Conservation (phyloP, 2,888 invertebrate genomes). For the Pocota personata region DNA sequence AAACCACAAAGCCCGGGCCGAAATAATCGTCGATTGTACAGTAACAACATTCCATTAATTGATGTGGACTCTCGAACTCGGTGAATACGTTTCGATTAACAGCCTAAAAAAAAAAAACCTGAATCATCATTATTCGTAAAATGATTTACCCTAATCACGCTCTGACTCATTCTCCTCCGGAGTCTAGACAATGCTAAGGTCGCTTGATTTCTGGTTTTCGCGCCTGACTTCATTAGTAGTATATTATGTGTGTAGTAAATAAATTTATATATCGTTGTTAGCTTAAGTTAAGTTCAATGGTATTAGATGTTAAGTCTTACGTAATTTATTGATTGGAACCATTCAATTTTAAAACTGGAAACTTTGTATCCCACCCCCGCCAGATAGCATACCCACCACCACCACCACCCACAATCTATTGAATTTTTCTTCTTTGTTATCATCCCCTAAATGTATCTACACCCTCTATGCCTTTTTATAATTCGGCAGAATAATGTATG, state of each 20-base stretch:
- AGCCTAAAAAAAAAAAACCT: slow-evolving; percentile 20
- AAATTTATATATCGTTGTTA: slow-evolving; percentile 1
- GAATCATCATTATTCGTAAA: slow-evolving; percentile 54
- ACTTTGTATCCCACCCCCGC: neutral
- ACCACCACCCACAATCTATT: slow-evolving; percentile 3
- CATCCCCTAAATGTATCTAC: neutral
- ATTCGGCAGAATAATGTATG: neutral
- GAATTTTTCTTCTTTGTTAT: neutral
- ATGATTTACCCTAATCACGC: slow-evolving; percentile 3
- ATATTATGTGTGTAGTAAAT: neutral
- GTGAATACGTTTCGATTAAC: slow-evolving; percentile 1
- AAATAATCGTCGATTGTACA: neutral
- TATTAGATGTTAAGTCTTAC: slow-evolving; percentile 28
- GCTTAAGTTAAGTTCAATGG: slow-evolving; percentile 40
- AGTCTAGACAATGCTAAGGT: slow-evolving; percentile 55
- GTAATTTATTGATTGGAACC: slow-evolving; percentile 64
- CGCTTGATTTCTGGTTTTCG: slow-evolving; percentile 8
- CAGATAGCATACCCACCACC: neutral
- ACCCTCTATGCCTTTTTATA: neutral
- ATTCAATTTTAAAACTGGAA: slow-evolving; percentile 25
- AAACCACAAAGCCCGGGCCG: neutral
- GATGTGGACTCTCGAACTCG: slow-evolving; percentile 2
- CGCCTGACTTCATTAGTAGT: slow-evolving; percentile 30
- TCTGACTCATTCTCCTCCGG: slow-evolving; percentile 29
- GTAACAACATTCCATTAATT: slow-evolving; percentile 15